Evolutionary conservation across 2,888 invertebrate genomes (phyloP).

Genomic region (Psococerastis gibbosa): DNA sequence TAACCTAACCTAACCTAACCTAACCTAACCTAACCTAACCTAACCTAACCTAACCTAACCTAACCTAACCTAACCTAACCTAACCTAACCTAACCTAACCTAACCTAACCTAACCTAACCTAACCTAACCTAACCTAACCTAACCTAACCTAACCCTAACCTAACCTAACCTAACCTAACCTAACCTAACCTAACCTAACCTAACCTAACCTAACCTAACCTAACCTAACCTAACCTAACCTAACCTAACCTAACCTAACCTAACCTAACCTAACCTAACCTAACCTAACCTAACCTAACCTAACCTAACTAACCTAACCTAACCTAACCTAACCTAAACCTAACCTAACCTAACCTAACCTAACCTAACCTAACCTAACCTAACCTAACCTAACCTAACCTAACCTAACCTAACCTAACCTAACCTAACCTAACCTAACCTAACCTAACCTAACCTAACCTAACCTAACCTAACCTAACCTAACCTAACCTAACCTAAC

Average conservation of each 20-base stretch:
- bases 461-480: slow-evolving; percentile 12
- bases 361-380: slow-evolving; percentile 12
- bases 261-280: slow-evolving; percentile 13
- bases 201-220: slow-evolving; percentile 7
- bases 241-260: slow-evolving; percentile 14
- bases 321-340: slow-evolving; percentile 15
- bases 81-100: no score
- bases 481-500: slow-evolving; percentile 15
- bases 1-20: slow-evolving; percentile 1
- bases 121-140: slow-evolving; percentile 1
- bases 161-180: slow-evolving; percentile 1
- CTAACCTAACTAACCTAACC: slow-evolving; percentile 14
- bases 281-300: slow-evolving; percentile 15
- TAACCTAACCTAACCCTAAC: no score
- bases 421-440: no score
- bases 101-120: slow-evolving; percentile 1
- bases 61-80: not conserved
- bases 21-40: slow-evolving; percentile 1
- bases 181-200: slow-evolving; percentile 1
- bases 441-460: slow-evolving; percentile 15
- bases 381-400: no score
- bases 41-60: slow-evolving; percentile 1
- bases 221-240: slow-evolving; percentile 14
- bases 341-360: no score
- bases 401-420: no score